Evolutionary conservation across 2,113 vertebrate species (phyloP).

Genomic region (Leucopsar rothschildi): DNA sequence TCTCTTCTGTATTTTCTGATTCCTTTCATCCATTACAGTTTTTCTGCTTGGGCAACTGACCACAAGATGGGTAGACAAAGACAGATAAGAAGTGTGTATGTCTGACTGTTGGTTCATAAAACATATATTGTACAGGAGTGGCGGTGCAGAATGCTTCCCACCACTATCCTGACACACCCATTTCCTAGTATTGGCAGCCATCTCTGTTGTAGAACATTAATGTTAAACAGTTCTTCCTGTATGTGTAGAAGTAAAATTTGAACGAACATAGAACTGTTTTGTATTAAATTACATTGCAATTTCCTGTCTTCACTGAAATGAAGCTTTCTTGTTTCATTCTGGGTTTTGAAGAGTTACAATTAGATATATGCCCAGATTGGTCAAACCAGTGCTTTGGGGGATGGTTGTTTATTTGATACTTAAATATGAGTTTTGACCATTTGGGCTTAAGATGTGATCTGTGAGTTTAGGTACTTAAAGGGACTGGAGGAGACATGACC

Average conservation of each 20-base stretch:
- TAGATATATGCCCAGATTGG: neutral
- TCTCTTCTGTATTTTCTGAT: neutral
- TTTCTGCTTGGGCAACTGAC: neutral
- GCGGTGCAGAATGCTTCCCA: neutral
- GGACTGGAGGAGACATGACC: neutral
- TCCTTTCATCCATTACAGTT: neutral
- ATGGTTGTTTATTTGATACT: neutral
- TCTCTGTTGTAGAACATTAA: neutral
- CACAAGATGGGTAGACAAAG: neutral
- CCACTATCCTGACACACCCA: accelerated
- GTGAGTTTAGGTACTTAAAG: neutral
- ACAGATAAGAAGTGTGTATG: neutral
- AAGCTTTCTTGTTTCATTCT: neutral
- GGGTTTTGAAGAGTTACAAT: neutral
- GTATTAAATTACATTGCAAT: neutral
- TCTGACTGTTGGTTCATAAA: neutral
- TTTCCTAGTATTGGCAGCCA: neutral
- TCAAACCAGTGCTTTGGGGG: neutral
- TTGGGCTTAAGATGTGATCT: neutral
- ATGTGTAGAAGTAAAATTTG: neutral
- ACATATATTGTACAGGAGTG: neutral
- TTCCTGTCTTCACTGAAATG: neutral
- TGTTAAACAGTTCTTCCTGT: neutral
- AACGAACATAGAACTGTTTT: neutral
- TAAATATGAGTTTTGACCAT: neutral